Evolutionary conservation across 1,140 invertebrate species (phyloP).

Genomic region (Scylla paramamosain): DNA sequence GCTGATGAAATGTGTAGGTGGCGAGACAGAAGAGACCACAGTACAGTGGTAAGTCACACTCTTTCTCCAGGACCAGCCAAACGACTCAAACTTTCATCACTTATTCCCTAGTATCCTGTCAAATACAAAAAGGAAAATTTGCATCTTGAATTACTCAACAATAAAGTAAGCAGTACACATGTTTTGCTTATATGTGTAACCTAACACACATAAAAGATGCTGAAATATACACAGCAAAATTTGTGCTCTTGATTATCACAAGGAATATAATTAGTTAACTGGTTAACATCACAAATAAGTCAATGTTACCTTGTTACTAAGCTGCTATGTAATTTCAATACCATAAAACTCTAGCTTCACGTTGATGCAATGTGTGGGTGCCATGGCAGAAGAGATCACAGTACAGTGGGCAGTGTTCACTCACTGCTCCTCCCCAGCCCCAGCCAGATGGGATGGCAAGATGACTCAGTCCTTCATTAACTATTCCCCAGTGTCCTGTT

Average conservation of each 20-base stretch:
- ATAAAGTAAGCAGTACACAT: no score
- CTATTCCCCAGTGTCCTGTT: conserved; percentile 84
- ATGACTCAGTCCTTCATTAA: conserved; percentile 86
- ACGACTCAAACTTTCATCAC: no score
- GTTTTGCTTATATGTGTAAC: no score
- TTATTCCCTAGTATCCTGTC: no score
- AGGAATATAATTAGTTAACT: neutral
- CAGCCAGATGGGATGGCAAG: conserved; percentile 90
- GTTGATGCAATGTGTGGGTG: neutral
- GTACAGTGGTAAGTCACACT: no score
- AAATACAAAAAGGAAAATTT: no score
- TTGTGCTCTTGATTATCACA: neutral
- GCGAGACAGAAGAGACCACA: no score
- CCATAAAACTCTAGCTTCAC: neutral
- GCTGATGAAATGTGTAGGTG: neutral
- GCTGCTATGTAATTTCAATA: neutral
- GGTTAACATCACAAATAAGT: neutral
- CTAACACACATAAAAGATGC: no score
- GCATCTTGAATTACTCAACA: no score
- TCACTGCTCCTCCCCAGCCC: conserved; percentile 89
- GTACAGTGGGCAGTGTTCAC: conserved; percentile 88
- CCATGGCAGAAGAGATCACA: conserved; percentile 80
- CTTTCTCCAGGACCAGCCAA: no score
- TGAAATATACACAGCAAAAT: neutral
- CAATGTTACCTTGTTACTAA: neutral